Evolutionary conservation across 2,797 vertebrate species (phyloP).

Genomic region (Notolepis coatsorum): DNA sequence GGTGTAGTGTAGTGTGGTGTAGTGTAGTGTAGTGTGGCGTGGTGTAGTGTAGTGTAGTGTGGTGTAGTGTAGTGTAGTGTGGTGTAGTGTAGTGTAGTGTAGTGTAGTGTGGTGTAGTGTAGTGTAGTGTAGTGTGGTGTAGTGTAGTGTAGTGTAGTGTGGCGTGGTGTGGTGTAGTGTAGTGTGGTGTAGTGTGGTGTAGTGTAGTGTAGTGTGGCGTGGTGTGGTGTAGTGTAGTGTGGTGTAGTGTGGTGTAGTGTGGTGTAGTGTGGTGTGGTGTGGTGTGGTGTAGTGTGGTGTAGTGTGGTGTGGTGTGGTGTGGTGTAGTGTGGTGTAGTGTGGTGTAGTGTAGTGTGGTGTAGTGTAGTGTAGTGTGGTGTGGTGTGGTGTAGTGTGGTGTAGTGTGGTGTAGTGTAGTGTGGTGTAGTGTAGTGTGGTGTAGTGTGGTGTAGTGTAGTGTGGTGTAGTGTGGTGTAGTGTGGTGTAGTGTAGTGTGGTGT

Average conservation of each 20-base stretch:
- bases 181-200: conserved; percentile 5
- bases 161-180: conserved; percentile 1
- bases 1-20: not conserved
- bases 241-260: conserved; percentile 2
- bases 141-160: conserved; percentile 4
- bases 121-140: conserved; percentile 2
- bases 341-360: conserved; percentile 4
- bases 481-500: conserved; percentile 3
- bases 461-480: conserved; percentile 2
- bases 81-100: conserved; percentile 2
- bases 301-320: conserved; percentile 4
- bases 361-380: conserved; percentile 1
- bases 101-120: not conserved
- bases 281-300: conserved; percentile 1
- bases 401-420: conserved; percentile 1
- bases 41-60: conserved; percentile 2
- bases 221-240: conserved; percentile 1
- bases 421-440: not conserved
- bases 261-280: not conserved
- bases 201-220: conserved; percentile 1
- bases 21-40: too few relatives aligned
- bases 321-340: conserved; percentile 2
- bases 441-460: conserved; percentile 4
- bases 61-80: conserved; percentile 2
- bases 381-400: conserved; percentile 2